phyloP scores from a whole-genome alignment of 2,113 vertebrate species.

The Austrofundulus limnaeus region DNA sequence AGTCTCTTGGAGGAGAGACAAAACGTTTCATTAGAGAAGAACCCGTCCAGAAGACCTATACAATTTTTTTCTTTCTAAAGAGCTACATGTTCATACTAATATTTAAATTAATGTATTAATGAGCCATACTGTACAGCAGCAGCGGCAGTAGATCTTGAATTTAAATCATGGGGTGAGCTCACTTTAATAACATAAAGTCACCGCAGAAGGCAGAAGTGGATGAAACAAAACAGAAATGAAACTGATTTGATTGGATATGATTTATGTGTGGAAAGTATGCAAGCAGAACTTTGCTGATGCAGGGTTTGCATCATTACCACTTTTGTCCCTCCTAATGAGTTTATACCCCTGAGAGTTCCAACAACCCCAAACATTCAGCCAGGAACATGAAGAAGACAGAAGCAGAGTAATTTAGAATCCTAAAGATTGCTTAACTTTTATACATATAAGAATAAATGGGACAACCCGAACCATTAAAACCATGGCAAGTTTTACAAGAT shows the following conservation, averaged over 20 bases:
- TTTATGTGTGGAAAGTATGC: slow-evolving; percentile 11
- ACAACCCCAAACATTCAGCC: slow-evolving; percentile 8
- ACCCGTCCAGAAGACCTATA: no score
- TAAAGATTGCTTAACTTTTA: slow-evolving; percentile 1
- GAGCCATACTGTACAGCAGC: not conserved
- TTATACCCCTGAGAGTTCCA: slow-evolving; percentile 11
- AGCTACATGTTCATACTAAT: no score
- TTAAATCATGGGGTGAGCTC: not conserved
- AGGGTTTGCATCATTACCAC: slow-evolving; percentile 3
- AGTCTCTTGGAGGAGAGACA: no score
- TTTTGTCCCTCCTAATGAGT: slow-evolving; percentile 8
- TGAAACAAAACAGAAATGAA: not conserved
- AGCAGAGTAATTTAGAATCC: not conserved
- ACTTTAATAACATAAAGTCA: no score
- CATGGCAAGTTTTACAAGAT: not conserved
- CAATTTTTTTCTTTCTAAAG: no score
- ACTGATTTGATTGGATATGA: not conserved
- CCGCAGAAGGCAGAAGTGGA: not conserved
- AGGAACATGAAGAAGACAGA: slow-evolving; percentile 3
- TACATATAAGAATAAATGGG: not conserved
- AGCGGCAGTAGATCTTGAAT: not conserved
- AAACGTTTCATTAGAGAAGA: no score
- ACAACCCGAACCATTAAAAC: not conserved
- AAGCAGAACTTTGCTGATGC: slow-evolving; percentile 14
- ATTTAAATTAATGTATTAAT: no score